Conservation (phyloP, 2,888 invertebrate species). For the Herminia tarsipennalis region DNA sequence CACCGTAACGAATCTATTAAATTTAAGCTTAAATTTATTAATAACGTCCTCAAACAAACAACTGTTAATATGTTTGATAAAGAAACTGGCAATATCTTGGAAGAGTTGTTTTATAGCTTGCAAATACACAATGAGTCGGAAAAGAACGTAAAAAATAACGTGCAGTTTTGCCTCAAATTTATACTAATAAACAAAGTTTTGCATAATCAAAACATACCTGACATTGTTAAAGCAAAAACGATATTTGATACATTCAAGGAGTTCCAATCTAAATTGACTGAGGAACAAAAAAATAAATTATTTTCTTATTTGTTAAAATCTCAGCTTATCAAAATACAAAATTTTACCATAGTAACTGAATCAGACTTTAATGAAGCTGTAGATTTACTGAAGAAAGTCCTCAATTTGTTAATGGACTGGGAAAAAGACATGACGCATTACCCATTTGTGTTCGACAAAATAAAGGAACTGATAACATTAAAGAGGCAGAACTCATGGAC, state of each 20-base stretch:
- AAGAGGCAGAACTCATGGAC: slow-evolving; percentile 50
- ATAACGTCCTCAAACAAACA: slow-evolving; percentile 51
- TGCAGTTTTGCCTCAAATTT: slow-evolving; percentile 56
- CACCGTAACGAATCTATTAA: slow-evolving; percentile 70
- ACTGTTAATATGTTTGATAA: slow-evolving; percentile 49
- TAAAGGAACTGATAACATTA: slow-evolving; percentile 49
- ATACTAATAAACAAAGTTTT: slow-evolving; percentile 62
- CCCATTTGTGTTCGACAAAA: slow-evolving; percentile 46
- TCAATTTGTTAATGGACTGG: slow-evolving; percentile 59
- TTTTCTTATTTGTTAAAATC: slow-evolving; percentile 58
- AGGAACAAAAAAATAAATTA: slow-evolving; percentile 53
- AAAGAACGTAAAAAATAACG: no score
- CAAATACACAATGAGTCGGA: slow-evolving; percentile 66
- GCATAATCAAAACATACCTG: slow-evolving; percentile 55
- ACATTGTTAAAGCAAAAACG: slow-evolving; percentile 61
- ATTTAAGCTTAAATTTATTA: slow-evolving; percentile 63
- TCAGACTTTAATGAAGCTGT: slow-evolving; percentile 42
- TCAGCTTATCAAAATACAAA: slow-evolving; percentile 38
- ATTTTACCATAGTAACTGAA: slow-evolving; percentile 40
- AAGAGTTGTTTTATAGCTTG: slow-evolving; percentile 67
- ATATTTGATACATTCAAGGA: slow-evolving; percentile 52
- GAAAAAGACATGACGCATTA: slow-evolving; percentile 53
- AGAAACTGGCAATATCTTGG: slow-evolving; percentile 62
- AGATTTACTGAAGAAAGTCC: slow-evolving; percentile 35
- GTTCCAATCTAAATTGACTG: slow-evolving; percentile 46